Evolutionary conservation across 2,888 invertebrate species (phyloP).

Genomic region (Phalera bucephala): DNA sequence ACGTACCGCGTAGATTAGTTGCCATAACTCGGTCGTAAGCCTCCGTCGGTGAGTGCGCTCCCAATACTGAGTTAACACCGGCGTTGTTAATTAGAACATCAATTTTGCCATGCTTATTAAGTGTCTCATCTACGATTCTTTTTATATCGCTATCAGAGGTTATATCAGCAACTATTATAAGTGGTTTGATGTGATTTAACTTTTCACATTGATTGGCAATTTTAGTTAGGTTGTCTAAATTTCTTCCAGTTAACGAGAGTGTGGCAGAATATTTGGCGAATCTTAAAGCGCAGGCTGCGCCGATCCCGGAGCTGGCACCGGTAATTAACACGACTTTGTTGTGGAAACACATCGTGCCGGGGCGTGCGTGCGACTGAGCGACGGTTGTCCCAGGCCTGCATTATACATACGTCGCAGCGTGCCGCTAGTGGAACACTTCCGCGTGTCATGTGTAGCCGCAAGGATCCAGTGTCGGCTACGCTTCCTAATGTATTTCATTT

Average conservation of each 20-base stretch:
- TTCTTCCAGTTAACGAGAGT: conserved; percentile 56
- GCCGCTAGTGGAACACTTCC: conserved; percentile 33
- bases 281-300: conserved; percentile 54
- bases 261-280: conserved; percentile 57
- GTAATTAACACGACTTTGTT: conserved; percentile 67
- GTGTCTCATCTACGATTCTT: conserved; percentile 50
- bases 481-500: conserved; percentile 36
- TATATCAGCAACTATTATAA: conserved; percentile 56
- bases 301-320: conserved; percentile 69
- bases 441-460: conserved; percentile 33
- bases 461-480: conserved; percentile 23
- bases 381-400: conserved; percentile 11
- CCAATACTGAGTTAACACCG: conserved; percentile 45
- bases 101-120: conserved; percentile 47
- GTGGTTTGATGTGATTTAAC: conserved; percentile 44
- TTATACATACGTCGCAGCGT: conserved; percentile 28
- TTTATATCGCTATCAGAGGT: conserved; percentile 48
- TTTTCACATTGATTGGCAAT: conserved; percentile 51
- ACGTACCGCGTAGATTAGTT: conserved; percentile 61
- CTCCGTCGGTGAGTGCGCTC: conserved; percentile 38
- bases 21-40: conserved; percentile 53
- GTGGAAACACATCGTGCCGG: conserved; percentile 53
- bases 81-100: conserved; percentile 66
- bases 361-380: conserved; percentile 29
- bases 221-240: conserved; percentile 49